phyloP scores from a whole-genome alignment of 2,888 invertebrate species.

The Polyommatus iphigenia region DNA sequence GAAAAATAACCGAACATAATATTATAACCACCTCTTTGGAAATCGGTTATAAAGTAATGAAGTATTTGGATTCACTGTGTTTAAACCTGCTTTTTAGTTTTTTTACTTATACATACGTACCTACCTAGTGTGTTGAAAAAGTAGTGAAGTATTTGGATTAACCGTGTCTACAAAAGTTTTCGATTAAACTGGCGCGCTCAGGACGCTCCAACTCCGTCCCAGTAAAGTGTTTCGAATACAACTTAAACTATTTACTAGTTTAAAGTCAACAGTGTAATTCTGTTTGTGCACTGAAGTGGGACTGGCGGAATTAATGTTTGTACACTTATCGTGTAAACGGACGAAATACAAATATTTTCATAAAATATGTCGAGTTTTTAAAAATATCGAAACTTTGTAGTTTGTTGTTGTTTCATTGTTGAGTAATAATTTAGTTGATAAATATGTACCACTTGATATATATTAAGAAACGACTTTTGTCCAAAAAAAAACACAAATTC shows the following conservation, averaged over 20 bases:
- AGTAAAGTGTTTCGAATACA: constrained; percentile 50
- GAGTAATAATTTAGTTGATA: background rate
- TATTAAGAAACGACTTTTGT: too few species aligned
- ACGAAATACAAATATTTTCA: background rate
- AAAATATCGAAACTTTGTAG: background rate
- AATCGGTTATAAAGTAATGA: too few species aligned
- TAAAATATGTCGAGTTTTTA: background rate
- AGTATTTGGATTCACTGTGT: too few species aligned
- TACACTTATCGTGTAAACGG: background rate
- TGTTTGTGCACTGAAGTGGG: constrained; percentile 16
- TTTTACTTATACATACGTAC: background rate
- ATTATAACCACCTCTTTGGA: too few species aligned
- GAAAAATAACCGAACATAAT: too few species aligned
- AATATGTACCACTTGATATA: too few species aligned
- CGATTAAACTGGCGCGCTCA: constrained; percentile 32
- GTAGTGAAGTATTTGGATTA: constrained; percentile 16
- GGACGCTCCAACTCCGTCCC: constrained; percentile 47
- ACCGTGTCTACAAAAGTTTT: constrained; percentile 50
- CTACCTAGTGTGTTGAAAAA: background rate
- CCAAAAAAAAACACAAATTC: too few species aligned
- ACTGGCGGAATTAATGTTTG: constrained; percentile 10
- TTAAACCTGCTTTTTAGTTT: background rate
- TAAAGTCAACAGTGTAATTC: constrained; percentile 39
- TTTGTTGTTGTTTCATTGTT: background rate
- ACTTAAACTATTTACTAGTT: constrained; percentile 50